A percentile compares a stretch with the other conserved stretches of the same genome.
These are phyloP conservation scores for Drosophila nr. medialis DNA, from an alignment of 2,888 invertebrate genomes.

Conservation along the genomic window DNA sequence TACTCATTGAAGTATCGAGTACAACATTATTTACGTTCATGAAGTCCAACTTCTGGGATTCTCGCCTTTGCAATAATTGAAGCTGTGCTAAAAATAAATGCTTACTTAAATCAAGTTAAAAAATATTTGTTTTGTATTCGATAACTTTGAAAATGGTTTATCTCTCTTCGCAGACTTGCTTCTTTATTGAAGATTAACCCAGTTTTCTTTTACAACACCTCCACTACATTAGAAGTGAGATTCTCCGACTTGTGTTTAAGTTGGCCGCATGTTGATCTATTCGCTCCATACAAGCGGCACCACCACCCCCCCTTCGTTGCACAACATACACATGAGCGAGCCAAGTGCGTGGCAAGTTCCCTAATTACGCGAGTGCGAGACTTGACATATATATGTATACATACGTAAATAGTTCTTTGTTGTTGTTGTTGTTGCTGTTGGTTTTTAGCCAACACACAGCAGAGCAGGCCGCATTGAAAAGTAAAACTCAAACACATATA, in stretches of 20 bases:
- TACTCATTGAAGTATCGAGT: neutral
- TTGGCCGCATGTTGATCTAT: constrained; percentile 40
- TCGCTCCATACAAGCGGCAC: neutral
- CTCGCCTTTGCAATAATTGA: neutral
- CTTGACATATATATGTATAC: constrained; percentile 60
- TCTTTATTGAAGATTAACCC: constrained; percentile 32
- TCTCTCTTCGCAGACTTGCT: neutral
- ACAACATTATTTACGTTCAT: neutral
- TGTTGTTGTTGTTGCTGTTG: constrained; percentile 17
- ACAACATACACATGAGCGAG: constrained; percentile 52
- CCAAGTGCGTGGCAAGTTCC: constrained; percentile 78
- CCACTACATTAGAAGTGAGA: constrained; percentile 23
- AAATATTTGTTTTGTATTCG: neutral
- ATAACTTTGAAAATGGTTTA: neutral
- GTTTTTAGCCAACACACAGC: constrained; percentile 24
- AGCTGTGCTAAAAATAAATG: neutral
- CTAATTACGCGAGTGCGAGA: constrained; percentile 69
- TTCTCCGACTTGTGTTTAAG: constrained; percentile 36
- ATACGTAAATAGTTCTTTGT: neutral
- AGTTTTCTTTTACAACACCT: constrained; percentile 43
- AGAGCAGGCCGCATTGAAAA: constrained; percentile 47
- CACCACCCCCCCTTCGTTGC: neutral
- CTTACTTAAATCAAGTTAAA: neutral
- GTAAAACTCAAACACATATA: constrained; percentile 34
- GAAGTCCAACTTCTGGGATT: neutral